These are phyloP conservation scores for Thereva unica DNA, from an alignment of 2,888 invertebrate species.

Conservation along the genomic window DNA sequence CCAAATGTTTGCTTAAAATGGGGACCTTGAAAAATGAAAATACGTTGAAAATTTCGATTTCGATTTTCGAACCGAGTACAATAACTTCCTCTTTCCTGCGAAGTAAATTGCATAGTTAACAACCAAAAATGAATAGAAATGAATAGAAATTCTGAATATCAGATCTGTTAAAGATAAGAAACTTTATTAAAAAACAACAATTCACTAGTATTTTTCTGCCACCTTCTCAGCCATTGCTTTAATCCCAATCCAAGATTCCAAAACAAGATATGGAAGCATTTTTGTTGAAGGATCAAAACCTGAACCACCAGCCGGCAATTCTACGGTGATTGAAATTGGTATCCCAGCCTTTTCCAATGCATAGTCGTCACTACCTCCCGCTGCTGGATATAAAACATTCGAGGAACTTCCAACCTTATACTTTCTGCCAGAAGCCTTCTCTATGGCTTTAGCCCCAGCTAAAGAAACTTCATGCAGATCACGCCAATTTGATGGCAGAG, in stretches of 20 bases:
- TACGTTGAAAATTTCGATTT: too few relatives aligned
- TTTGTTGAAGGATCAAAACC: conserved; percentile 19
- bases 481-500: neutral
- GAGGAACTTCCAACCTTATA: conserved; percentile 7
- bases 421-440: neutral
- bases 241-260: conserved; percentile 9
- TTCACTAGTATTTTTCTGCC: neutral
- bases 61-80: too few relatives aligned
- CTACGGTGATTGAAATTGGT: conserved; percentile 7
- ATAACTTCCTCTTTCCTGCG: too few relatives aligned
- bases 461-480: neutral
- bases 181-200: neutral
- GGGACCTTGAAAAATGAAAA: too few relatives aligned
- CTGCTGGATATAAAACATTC: neutral
- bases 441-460: conserved; percentile 1
- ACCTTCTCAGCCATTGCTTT: conserved; percentile 17
- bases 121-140: too few relatives aligned
- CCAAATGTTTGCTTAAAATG: too few relatives aligned
- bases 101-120: too few relatives aligned
- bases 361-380: conserved; percentile 10
- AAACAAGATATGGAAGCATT: neutral
- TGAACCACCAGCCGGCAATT: neutral
- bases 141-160: too few relatives aligned
- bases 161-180: too few relatives aligned
- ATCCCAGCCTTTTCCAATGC: neutral